phyloP scores from a whole-genome alignment of 2,797 vertebrate species.

The Cryptoblepharus egeriae region DNA sequence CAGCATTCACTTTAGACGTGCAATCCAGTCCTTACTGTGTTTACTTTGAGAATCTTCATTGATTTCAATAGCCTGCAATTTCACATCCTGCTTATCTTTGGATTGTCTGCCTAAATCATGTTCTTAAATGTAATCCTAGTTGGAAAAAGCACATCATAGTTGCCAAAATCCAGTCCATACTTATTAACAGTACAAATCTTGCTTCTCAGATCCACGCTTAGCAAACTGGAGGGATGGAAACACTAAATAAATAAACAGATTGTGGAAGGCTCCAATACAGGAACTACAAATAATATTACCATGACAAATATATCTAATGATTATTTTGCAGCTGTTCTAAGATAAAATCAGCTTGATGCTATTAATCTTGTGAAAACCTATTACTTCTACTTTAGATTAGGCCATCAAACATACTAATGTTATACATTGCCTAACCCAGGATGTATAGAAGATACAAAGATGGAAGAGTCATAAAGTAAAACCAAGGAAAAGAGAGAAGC shows the following conservation, averaged over 20 bases:
- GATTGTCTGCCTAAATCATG: neutral
- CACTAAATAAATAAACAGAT: conserved; percentile 18
- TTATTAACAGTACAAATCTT: neutral
- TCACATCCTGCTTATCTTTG: neutral
- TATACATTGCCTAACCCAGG: conserved; percentile 61
- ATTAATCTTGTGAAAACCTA: conserved; percentile 61
- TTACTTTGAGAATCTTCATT: neutral
- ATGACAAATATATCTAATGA: conserved; percentile 65
- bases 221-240: neutral
- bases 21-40: neutral
- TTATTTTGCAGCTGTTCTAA: conserved; percentile 64
- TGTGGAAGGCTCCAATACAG: conserved; percentile 39
- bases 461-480: conserved; percentile 26
- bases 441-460: conserved; percentile 41
- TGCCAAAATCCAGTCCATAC: neutral
- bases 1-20: neutral
- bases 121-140: neutral
- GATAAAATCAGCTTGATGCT: conserved; percentile 52
- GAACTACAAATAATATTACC: conserved; percentile 56
- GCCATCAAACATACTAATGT: conserved; percentile 56
- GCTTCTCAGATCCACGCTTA: conserved; percentile 21
- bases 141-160: neutral
- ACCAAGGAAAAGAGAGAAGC: neutral
- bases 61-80: neutral
- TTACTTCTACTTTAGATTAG: conserved; percentile 60